These are phyloP conservation scores for Oryctolagus cuniculus DNA, from an alignment of 2,113 vertebrate species.

Conservation along the genomic window DNA sequence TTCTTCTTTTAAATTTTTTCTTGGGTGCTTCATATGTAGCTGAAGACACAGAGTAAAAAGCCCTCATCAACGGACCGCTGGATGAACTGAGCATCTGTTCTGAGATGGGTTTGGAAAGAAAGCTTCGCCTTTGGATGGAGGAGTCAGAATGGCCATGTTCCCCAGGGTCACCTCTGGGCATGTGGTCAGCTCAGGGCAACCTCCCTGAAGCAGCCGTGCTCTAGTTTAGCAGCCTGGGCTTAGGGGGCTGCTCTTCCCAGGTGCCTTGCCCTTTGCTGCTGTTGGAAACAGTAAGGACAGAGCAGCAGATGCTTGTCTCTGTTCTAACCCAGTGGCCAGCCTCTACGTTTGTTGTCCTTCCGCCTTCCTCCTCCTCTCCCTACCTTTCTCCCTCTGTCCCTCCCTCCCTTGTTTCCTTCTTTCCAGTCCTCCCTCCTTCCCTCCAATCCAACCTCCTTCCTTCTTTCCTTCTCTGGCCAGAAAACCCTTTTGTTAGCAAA, in stretches of 20 bases:
- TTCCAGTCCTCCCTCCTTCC: no score
- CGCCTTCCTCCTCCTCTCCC: not conserved
- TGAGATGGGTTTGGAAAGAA: not conserved
- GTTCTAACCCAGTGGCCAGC: not conserved
- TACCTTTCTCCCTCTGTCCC: rapidly evolving
- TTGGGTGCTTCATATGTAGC: not conserved
- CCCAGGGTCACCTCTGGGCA: no score
- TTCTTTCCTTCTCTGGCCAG: not conserved
- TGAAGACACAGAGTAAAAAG: not conserved
- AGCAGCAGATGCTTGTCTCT: not conserved
- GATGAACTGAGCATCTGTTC: not conserved
- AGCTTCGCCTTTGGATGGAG: not conserved
- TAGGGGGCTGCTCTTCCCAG: not conserved
- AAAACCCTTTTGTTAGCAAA: slow-evolving; percentile 23
- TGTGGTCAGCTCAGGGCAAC: not conserved
- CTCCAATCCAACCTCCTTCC: no score
- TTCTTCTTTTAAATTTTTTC: not conserved
- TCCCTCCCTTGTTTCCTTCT: no score
- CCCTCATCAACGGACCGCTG: not conserved
- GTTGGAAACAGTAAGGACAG: not conserved
- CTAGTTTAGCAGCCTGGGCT: not conserved
- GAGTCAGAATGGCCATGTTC: not conserved
- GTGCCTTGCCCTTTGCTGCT: not conserved
- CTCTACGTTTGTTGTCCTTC: slow-evolving; percentile 2
- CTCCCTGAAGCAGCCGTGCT: not conserved